These are phyloP conservation scores for Malurus alboscapulatus DNA, from an alignment of 2,113 vertebrate species.

Conservation along the genomic window DNA sequence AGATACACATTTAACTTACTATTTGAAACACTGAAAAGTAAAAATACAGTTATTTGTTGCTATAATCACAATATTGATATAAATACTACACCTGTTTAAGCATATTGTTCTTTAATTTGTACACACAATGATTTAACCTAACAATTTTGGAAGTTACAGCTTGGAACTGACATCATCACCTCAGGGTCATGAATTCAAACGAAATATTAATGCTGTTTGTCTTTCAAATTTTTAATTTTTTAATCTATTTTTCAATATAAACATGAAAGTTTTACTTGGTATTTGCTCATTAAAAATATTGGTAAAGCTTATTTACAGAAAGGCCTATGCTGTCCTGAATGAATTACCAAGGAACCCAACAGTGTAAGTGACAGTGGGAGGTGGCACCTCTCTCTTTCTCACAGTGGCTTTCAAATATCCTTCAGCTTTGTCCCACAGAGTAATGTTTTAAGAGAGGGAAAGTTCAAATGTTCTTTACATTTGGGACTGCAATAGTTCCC, in stretches of 20 bases:
- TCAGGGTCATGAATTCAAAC: neutral
- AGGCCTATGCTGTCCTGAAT: neutral
- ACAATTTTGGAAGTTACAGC: neutral
- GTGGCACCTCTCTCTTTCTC: neutral
- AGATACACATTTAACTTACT: neutral
- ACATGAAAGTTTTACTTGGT: neutral
- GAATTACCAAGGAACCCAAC: neutral
- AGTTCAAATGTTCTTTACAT: neutral
- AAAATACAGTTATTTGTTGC: neutral
- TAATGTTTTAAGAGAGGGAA: neutral
- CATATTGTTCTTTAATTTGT: neutral
- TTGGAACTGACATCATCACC: neutral
- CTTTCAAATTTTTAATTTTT: neutral
- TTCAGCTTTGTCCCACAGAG: neutral
- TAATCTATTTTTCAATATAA: neutral
- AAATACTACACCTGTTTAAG: neutral
- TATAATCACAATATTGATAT: neutral
- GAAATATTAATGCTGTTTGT: neutral
- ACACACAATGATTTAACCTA: rapidly evolving
- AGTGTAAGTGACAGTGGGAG: neutral
- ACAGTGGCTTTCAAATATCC: neutral
- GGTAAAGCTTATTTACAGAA: neutral
- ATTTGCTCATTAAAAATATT: neutral
- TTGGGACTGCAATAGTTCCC: neutral
- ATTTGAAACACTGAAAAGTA: neutral